A percentile compares a stretch with the other conserved stretches of the same genome.
phyloP scores from a whole-genome alignment of 2,797 vertebrate species.

The Myotis planiceps region DNA sequence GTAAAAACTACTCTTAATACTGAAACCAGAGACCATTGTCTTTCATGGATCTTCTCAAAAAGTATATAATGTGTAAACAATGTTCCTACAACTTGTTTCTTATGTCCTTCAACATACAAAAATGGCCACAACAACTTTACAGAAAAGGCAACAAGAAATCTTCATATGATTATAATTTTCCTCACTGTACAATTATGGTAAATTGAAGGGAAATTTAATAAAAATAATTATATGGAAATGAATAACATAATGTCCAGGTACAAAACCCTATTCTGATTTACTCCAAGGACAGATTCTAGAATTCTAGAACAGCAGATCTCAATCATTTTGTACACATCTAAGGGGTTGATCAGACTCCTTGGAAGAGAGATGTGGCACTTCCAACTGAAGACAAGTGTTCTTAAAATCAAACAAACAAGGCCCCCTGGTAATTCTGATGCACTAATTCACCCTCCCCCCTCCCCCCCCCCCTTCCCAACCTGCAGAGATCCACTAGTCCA shows the following conservation, averaged over 20 bases:
- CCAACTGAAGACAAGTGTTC: neutral
- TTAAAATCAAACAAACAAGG: conserved; percentile 28
- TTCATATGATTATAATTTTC: neutral
- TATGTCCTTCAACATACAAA: neutral
- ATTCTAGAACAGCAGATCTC: neutral
- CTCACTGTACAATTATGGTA: neutral
- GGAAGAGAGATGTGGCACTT: neutral
- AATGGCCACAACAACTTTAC: neutral
- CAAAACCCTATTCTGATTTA: neutral
- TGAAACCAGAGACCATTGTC: neutral
- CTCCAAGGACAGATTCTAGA: neutral
- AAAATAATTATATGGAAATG: neutral
- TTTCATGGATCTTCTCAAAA: neutral
- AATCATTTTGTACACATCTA: neutral
- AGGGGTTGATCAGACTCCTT: neutral
- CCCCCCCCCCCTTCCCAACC: neutral
- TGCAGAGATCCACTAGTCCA: conserved; percentile 4
- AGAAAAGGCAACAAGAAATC: neutral
- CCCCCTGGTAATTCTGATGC: neutral
- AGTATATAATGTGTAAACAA: neutral
- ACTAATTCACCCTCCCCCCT: neutral
- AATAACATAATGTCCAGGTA: neutral
- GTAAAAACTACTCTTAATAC: neutral
- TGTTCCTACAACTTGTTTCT: neutral
- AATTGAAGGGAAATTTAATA: conserved; percentile 6